These are phyloP conservation scores for Drosophila villosipedis DNA, from an alignment of 2,888 invertebrate genomes.

Conservation along the genomic window DNA sequence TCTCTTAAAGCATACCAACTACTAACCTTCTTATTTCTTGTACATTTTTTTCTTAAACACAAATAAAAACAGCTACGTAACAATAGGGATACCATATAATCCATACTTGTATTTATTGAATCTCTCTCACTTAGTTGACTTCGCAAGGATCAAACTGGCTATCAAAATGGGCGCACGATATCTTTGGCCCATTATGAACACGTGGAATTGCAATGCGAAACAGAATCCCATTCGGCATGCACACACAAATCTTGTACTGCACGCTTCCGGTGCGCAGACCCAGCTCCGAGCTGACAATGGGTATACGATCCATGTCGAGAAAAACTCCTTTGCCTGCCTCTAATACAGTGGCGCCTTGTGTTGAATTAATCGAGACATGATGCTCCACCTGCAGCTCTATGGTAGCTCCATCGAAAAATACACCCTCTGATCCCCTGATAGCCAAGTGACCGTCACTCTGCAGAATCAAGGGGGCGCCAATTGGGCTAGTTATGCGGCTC, in stretches of 20 bases:
- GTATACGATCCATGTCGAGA: conserved; percentile 90
- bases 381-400: conserved; percentile 92
- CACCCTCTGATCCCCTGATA: conserved; percentile 93
- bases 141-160: conserved; percentile 83
- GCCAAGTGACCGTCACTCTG: conserved; percentile 89
- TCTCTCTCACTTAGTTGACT: conserved; percentile 40
- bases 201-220: conserved; percentile 91
- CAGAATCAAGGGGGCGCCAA: conserved; percentile 88
- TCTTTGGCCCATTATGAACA: conserved; percentile 83
- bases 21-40: conserved; percentile 53
- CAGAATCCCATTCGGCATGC: conserved; percentile 94
- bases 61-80: conserved; percentile 58
- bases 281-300: conserved; percentile 87
- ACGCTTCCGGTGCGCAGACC: conserved; percentile 85
- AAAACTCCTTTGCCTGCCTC: conserved; percentile 90
- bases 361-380: conserved; percentile 91
- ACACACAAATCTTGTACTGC: conserved; percentile 95
- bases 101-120: conserved; percentile 24
- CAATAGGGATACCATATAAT: conserved; percentile 52
- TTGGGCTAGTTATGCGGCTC: conserved; percentile 90
- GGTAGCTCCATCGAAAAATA: conserved; percentile 89
- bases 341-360: conserved; percentile 91
- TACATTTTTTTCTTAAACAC: conserved; percentile 65
- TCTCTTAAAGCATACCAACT: conserved; percentile 45
- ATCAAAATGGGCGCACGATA: conserved; percentile 84